Base-by-base conservation (phyloP, 1,140 invertebrate species). In the Drosophila pruinosa region DNA sequence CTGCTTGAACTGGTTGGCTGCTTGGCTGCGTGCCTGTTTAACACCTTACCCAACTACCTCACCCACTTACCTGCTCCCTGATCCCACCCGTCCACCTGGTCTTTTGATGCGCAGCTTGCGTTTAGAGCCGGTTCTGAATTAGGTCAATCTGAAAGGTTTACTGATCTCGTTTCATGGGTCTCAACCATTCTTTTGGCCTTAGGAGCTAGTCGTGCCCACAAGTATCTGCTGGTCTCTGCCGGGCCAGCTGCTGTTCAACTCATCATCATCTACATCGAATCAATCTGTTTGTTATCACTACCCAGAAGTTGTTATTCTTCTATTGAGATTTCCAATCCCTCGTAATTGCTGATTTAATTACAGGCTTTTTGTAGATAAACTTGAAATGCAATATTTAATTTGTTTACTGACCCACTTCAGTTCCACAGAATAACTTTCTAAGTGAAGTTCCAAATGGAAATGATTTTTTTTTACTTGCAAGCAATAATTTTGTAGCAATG, bases 81-180 rank as follows among this genome's bases (percentile, higher is more conserved):
- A n/a, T 50, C 61, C 57, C 31, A 31, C 28, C 28, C 28, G n/a
- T 10, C 10, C 8, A 31, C 8, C 28, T 31, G 1, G 61, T 28
- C 54, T 38, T 41, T 7, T 38, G 50, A 8, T 24, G 22, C 62
- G 26, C 43, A 17, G 54, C 31, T 45, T 59, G 24, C 24, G 19
- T 58, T 54, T 39, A 57, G 52, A 86, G 74, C 81, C 77, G 77
- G 81, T 86, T 88, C 67, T 52, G 41, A 85, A 81, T 68, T 85
- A 62, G 81, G 81, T 85, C 81, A 86, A 81, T 86, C 77, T 73
- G 81, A 86, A 85, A 86, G 81, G 81, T 86, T 85, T 83, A 64
- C 56, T 81, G 81, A 85, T 85, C 81, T 86, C 58, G 69, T 85
- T 86, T 78, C 59, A 70, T 62, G 31, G 61, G 17, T 52, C 6